These are phyloP conservation scores for Malacoraja senta DNA, from an alignment of 2,797 vertebrate genomes.

Conservation along the genomic window DNA sequence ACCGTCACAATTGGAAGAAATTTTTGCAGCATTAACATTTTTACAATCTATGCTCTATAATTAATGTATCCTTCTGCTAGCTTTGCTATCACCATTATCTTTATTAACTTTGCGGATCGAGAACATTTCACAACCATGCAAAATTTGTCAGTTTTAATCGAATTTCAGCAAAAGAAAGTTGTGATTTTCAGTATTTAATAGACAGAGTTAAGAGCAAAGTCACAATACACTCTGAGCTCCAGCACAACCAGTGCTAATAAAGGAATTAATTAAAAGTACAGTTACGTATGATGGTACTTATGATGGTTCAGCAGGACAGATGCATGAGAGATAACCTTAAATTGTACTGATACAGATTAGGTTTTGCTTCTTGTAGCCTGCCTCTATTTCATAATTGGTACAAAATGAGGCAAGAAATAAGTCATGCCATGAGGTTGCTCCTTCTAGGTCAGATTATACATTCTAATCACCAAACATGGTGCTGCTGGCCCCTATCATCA, in stretches of 20 bases:
- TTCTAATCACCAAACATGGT: not conserved
- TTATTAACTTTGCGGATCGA: not conserved
- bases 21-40: not conserved
- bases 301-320: not conserved
- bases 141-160: not conserved
- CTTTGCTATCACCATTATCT: not conserved
- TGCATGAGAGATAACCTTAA: not conserved
- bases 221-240: not conserved
- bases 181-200: not conserved
- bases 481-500: not conserved
- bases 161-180: not conserved
- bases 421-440: not conserved
- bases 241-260: not conserved
- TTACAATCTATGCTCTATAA: not conserved
- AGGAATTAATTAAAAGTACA: not conserved
- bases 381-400: not conserved
- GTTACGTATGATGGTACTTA: not conserved
- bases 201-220: not conserved
- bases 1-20: not conserved
- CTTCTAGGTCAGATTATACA: not conserved
- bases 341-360: not conserved
- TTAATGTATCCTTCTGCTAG: not conserved
- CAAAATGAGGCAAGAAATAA: not conserved
- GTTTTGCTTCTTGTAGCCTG: not conserved
- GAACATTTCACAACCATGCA: not conserved